Evolutionary conservation across 2,113 vertebrate species (phyloP).

Genomic region (Lampris incognitus): DNA sequence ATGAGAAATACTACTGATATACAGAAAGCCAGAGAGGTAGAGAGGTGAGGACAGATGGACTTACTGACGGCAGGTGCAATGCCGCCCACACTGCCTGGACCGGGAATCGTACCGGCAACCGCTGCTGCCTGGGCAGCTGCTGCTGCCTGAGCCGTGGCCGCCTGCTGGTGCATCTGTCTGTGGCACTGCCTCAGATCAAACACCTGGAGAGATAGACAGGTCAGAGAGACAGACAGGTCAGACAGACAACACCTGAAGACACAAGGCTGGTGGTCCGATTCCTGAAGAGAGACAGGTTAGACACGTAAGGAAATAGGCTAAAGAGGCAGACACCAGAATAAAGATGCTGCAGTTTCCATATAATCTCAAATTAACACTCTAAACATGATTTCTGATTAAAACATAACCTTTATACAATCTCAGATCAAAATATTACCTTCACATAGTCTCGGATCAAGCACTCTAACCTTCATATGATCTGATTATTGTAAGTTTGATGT

Average conservation of each 20-base stretch:
- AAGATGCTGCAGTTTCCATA: no score
- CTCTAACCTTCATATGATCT: no score
- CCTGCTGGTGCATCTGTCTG: conserved; percentile 88
- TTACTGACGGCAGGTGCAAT: conserved; percentile 80
- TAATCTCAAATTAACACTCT: no score
- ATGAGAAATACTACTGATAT: not conserved
- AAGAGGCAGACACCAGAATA: no score
- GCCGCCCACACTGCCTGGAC: conserved; percentile 76
- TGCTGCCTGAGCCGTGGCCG: conserved; percentile 77
- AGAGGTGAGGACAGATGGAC: conserved; percentile 24
- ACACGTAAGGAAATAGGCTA: not conserved
- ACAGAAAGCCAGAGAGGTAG: not conserved
- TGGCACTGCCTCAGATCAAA: conserved; percentile 88
- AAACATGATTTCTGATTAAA: no score
- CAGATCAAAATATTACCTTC: no score
- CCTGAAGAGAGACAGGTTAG: not conserved
- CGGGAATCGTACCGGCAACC: conserved; percentile 78
- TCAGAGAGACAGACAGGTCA: conserved; percentile 7
- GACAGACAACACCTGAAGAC: not conserved
- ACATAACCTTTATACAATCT: no score
- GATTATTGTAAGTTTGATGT: no score
- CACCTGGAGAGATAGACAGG: conserved; percentile 62
- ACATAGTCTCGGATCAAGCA: no score
- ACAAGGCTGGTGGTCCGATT: not conserved
- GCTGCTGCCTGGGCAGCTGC: conserved; percentile 75